phyloP scores from a whole-genome alignment of 2,797 vertebrate genomes.

The Ataeniobius toweri region DNA sequence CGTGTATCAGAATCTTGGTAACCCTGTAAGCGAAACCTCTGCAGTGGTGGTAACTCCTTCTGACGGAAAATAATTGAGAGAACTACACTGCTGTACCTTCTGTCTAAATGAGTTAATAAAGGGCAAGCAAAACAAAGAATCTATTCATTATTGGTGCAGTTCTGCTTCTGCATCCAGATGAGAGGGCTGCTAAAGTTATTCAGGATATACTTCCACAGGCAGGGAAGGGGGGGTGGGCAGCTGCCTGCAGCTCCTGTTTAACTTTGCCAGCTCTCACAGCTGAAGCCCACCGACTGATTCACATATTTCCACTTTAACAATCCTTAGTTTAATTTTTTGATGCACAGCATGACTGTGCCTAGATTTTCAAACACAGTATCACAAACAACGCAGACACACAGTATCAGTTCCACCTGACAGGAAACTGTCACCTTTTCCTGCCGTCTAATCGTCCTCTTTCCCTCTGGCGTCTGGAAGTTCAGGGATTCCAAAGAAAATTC shows the following conservation, averaged over 20 bases:
- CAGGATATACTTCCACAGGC: constrained; percentile 66
- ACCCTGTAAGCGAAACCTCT: constrained; percentile 42
- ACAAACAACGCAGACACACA: constrained; percentile 22
- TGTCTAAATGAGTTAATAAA: constrained; percentile 72
- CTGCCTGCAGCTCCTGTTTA: background rate
- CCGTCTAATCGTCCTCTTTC: constrained; percentile 19
- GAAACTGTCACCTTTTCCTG: constrained; percentile 51
- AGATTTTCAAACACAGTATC: constrained; percentile 37
- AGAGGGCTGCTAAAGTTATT: constrained; percentile 73
- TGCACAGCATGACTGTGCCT: constrained; percentile 22
- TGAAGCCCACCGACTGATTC: constrained; percentile 59
- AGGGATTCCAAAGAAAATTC: constrained; percentile 29
- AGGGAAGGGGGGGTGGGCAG: constrained; percentile 61
- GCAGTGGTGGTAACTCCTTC: constrained; percentile 41
- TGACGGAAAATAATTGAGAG: constrained; percentile 53
- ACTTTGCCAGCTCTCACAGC: constrained; percentile 66
- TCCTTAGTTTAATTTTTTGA: constrained; percentile 43
- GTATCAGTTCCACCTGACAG: constrained; percentile 47
- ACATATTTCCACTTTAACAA: constrained; percentile 37
- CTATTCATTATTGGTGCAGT: constrained; percentile 71
- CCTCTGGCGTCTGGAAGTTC: constrained; percentile 23
- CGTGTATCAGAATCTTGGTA: constrained; percentile 34
- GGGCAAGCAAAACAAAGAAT: constrained; percentile 66
- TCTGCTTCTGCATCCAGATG: constrained; percentile 70
- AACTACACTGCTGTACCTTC: constrained; percentile 43